phyloP scores from a whole-genome alignment of 1,140 invertebrate species.

The Vanessa tameamea region DNA sequence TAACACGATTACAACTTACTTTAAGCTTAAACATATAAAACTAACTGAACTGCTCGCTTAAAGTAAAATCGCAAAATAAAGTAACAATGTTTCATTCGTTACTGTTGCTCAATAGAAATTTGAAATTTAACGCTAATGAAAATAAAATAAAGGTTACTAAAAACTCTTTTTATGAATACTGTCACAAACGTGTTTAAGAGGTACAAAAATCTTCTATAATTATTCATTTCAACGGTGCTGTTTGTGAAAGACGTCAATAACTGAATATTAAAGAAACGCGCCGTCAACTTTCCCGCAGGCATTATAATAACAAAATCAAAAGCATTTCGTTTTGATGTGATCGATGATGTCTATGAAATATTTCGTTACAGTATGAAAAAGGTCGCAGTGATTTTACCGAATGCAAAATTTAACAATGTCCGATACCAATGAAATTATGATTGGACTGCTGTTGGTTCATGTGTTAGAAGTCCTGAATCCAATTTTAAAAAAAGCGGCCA shows the following conservation, averaged over 20 bases:
- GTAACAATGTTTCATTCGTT: no score
- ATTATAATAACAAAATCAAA: constrained; percentile 52
- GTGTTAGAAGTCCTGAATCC: no score
- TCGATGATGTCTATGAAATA: neutral
- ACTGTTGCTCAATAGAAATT: no score
- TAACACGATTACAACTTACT: no score
- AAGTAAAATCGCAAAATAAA: no score
- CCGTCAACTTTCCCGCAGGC: constrained; percentile 58
- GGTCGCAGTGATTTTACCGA: no score
- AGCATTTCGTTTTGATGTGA: constrained; percentile 15
- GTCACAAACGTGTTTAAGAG: neutral
- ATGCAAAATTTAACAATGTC: no score
- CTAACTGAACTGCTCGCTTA: no score
- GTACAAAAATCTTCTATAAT: constrained; percentile 15
- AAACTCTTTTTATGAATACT: neutral
- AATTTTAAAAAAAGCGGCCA: no score
- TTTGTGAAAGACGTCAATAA: constrained; percentile 26
- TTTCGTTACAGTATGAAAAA: neutral
- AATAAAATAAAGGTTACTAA: neutral
- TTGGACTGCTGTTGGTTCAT: no score
- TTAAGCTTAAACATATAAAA: no score
- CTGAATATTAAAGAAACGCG: constrained; percentile 55
- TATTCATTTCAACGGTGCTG: constrained; percentile 14
- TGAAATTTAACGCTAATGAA: neutral
- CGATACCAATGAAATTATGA: no score